These are phyloP conservation scores for Gymnocephalus cernua DNA, from an alignment of 2,113 vertebrate genomes.

Conservation along the genomic window DNA sequence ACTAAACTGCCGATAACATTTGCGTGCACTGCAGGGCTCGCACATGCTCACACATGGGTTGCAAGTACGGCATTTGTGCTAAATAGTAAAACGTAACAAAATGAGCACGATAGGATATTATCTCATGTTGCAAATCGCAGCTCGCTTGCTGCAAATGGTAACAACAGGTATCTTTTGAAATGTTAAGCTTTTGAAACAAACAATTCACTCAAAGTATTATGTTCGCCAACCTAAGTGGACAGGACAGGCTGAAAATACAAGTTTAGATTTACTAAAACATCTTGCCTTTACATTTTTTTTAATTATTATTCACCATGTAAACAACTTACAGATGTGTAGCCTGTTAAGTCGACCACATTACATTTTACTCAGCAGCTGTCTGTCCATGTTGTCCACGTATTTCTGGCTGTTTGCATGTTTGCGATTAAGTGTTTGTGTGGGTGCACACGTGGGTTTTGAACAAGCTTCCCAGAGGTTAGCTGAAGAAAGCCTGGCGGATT, in stretches of 20 bases:
- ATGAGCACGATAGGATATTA: background rate
- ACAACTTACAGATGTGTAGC: background rate
- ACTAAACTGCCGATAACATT: background rate
- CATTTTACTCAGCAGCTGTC: constrained; percentile 20
- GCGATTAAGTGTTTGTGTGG: constrained; percentile 46
- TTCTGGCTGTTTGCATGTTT: constrained; percentile 16
- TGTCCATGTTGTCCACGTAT: constrained; percentile 10
- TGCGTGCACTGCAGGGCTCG: background rate
- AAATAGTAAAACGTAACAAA: background rate
- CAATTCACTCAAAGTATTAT: background rate
- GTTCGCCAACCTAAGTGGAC: background rate
- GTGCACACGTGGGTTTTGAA: constrained; percentile 47
- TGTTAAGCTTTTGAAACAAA: background rate
- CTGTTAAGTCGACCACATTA: background rate
- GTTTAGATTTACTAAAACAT: constrained; percentile 1
- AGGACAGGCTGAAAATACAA: background rate
- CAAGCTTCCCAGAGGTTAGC: constrained; percentile 49
- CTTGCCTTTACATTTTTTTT: background rate
- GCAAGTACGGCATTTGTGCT: background rate
- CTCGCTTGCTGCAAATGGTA: background rate
- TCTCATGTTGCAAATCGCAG: background rate
- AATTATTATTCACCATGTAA: background rate
- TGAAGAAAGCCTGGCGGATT: constrained; percentile 53
- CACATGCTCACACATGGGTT: background rate
- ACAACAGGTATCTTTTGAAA: background rate